phyloP scores from a whole-genome alignment of 1,140 invertebrate species.

The Cyclargus thomasi region DNA sequence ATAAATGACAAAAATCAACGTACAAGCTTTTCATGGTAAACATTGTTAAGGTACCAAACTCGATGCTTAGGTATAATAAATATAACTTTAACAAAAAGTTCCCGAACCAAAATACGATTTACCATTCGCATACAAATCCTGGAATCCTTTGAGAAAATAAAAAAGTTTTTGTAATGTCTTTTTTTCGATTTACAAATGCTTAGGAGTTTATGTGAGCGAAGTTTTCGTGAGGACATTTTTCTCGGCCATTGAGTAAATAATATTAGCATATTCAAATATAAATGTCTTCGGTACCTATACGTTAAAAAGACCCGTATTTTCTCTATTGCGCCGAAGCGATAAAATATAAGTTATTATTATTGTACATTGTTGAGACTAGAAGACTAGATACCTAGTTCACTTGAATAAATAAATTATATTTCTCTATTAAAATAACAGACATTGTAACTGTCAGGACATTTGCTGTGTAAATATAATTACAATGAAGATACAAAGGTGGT shows the following conservation, averaged over 20 bases:
- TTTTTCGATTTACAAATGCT: slow-evolving; percentile 5
- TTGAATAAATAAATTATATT: background rate
- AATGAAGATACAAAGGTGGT: too few species aligned
- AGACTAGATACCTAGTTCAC: background rate
- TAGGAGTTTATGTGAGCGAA: background rate
- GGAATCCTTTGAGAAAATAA: background rate
- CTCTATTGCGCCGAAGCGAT: background rate
- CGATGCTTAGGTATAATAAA: background rate
- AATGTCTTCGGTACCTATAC: background rate
- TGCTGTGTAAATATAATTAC: too few species aligned
- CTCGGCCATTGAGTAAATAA: slow-evolving; percentile 2
- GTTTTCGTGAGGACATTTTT: background rate
- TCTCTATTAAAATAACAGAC: too few species aligned
- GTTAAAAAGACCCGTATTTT: background rate
- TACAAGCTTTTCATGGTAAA: too few species aligned
- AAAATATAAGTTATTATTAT: background rate
- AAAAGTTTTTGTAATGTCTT: background rate
- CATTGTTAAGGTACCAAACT: background rate
- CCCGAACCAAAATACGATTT: background rate
- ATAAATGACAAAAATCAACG: too few species aligned
- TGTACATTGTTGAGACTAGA: background rate
- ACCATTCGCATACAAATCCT: background rate
- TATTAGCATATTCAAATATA: slow-evolving; percentile 4
- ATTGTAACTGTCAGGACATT: too few species aligned
- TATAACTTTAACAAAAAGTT: background rate